phyloP scores from a whole-genome alignment of 2,888 invertebrate species.

The Neria commutata region DNA sequence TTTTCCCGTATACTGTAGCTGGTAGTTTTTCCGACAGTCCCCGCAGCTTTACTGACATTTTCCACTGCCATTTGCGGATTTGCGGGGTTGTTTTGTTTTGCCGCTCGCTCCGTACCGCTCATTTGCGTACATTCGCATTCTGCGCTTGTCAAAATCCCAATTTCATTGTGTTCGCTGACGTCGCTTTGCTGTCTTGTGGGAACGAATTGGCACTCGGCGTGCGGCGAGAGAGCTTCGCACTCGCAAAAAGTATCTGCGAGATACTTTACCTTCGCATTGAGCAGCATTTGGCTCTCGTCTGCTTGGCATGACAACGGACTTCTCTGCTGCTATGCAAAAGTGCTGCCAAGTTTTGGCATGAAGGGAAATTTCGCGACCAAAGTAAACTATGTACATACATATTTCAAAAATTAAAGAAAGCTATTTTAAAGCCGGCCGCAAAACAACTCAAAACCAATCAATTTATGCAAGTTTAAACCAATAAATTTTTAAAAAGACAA shows the following conservation, averaged over 20 bases:
- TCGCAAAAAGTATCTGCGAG: slow-evolving; percentile 11
- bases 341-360: no score
- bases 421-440: no score
- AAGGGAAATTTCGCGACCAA: no score
- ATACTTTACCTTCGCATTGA: no score
- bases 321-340: no score
- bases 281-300: no score
- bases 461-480: no score
- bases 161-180: slow-evolving; percentile 22
- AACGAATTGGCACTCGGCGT: slow-evolving; percentile 15
- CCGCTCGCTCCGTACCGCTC: slow-evolving; percentile 34
- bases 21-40: slow-evolving; percentile 55
- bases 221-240: slow-evolving; percentile 32
- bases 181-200: slow-evolving; percentile 11
- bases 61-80: slow-evolving; percentile 41
- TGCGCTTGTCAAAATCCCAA: slow-evolving; percentile 34
- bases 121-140: slow-evolving; percentile 20
- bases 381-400: no score
- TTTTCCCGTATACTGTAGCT: slow-evolving; percentile 2
- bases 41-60: slow-evolving; percentile 49
- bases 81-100: slow-evolving; percentile 31
- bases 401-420: no score
- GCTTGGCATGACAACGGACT: no score
- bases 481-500: no score
- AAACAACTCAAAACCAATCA: no score